Percentiles rank a stretch among this genome's conserved stretches.
Conservation (phyloP, 1,140 invertebrate species). For the Myzus persicae region DNA sequence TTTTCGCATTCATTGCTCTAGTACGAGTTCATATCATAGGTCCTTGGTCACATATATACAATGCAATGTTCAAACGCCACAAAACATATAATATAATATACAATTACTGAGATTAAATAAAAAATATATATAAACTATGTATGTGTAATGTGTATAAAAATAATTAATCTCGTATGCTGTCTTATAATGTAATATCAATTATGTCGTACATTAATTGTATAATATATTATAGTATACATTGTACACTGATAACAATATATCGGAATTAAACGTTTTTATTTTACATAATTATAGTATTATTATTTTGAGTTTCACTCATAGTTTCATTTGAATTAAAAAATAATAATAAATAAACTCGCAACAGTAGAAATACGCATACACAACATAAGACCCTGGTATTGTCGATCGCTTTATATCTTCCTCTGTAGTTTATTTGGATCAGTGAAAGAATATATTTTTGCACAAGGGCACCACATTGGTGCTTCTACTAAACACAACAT, state of each 20-base stretch:
- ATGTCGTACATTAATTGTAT: not conserved
- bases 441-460: not conserved
- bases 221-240: not conserved
- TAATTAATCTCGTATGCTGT: not conserved
- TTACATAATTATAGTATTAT: not conserved
- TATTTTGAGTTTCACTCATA: not conserved
- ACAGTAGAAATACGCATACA: not conserved
- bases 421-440: slow-evolving; percentile 7
- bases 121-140: not conserved
- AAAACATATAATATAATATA: not conserved
- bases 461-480: not conserved
- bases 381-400: slow-evolving; percentile 3
- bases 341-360: not conserved
- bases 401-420: slow-evolving; percentile 10
- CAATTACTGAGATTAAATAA: not conserved
- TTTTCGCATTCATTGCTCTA: not conserved
- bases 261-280: not conserved
- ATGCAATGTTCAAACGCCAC: not conserved
- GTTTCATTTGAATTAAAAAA: not conserved
- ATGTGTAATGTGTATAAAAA: not conserved
- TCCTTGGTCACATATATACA: not conserved
- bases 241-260: not conserved
- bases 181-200: not conserved
- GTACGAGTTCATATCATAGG: not conserved
- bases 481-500: not conserved